Evolutionary conservation across 2,797 vertebrate genomes (phyloP).

Genomic region (Parambassis ranga): DNA sequence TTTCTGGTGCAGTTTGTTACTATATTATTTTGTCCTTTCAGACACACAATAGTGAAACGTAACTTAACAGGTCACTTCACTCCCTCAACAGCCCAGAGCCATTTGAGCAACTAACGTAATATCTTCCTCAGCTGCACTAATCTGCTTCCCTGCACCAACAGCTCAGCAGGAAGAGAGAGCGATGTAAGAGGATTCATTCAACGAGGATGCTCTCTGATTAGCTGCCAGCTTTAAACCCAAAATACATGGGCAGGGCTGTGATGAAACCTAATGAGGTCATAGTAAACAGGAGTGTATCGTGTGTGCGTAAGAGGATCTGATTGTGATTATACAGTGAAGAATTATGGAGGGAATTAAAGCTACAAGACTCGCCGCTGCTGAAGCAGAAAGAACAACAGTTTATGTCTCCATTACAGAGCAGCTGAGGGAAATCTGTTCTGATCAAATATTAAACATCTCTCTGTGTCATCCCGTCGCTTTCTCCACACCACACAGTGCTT

Average conservation of each 20-base stretch:
- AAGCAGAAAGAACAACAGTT: neutral
- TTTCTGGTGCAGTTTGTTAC: no score
- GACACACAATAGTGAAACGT: no score
- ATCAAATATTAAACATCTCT: slow-evolving; percentile 59
- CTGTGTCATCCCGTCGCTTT: slow-evolving; percentile 6
- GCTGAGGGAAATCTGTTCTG: slow-evolving; percentile 40
- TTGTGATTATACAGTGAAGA: neutral
- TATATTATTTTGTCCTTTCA: no score
- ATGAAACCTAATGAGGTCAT: neutral
- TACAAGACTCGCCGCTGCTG: neutral
- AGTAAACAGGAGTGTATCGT: neutral
- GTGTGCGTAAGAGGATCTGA: neutral
- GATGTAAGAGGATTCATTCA: slow-evolving; percentile 48
- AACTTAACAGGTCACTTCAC: slow-evolving; percentile 11
- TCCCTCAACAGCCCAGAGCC: slow-evolving; percentile 1
- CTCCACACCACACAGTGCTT: neutral
- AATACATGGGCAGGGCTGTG: neutral
- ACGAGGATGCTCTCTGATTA: slow-evolving; percentile 37
- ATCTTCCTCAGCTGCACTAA: slow-evolving; percentile 45
- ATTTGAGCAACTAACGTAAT: slow-evolving; percentile 1
- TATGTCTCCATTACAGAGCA: slow-evolving; percentile 59
- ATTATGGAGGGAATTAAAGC: neutral
- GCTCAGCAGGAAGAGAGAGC: slow-evolving; percentile 29
- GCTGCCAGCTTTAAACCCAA: slow-evolving; percentile 20
- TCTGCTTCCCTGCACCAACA: slow-evolving; percentile 24